These are phyloP conservation scores for Sebastes melanostomus DNA, from an alignment of 2,797 vertebrate species.

Conservation along the genomic window DNA sequence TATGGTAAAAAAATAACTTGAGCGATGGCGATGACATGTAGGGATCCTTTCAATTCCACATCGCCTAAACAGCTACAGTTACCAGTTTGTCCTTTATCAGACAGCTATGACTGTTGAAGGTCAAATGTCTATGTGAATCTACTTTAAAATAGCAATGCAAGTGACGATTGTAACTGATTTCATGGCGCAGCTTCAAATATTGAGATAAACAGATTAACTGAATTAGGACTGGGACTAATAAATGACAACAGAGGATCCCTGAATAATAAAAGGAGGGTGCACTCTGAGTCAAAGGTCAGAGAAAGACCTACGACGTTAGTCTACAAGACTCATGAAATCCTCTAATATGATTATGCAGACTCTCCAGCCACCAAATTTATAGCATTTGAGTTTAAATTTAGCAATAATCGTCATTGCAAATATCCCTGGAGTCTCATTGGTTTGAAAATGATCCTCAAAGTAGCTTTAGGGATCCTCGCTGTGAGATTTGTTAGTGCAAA, in stretches of 20 bases:
- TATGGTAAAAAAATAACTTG: not conserved
- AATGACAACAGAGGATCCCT: not conserved
- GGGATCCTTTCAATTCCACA: not conserved
- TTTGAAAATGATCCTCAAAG: conserved; percentile 9
- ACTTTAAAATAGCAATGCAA: not conserved
- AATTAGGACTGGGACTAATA: not conserved
- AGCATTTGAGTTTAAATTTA: not conserved
- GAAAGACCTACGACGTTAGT: not conserved
- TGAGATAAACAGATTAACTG: not conserved
- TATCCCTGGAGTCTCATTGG: not conserved
- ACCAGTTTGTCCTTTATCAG: conserved; percentile 11
- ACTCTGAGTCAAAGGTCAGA: not conserved
- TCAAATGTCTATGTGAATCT: not conserved
- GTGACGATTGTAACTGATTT: not conserved
- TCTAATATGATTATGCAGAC: not conserved
- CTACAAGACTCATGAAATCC: not conserved
- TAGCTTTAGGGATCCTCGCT: not conserved
- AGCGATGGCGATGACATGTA: not conserved
- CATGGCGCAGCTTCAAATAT: not conserved
- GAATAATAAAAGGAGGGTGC: not conserved
- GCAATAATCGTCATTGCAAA: not conserved
- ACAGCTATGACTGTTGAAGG: not conserved
- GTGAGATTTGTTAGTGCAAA: conserved; percentile 13
- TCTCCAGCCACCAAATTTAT: not conserved
- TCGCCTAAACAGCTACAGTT: not conserved